Evolutionary conservation across 2,888 invertebrate genomes (phyloP), one percentile per base, ranked within the genome.

Genomic region (Furcula furcula): DNA sequence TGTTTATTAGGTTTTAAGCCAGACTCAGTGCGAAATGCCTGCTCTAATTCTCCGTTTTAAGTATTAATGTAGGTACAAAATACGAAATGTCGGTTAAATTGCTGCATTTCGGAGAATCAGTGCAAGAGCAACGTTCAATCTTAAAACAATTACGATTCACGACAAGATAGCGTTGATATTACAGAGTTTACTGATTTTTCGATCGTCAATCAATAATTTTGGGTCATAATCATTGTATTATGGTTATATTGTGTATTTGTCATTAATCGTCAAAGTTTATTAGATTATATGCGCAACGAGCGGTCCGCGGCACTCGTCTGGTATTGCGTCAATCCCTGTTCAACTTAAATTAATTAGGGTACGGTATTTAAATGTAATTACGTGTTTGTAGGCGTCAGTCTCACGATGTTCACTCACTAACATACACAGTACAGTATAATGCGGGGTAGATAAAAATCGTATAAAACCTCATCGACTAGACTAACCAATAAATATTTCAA

Each of bases 281-380:
- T n/a, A n/a, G n/a, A 18, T 18, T 18, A 18, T 18, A 7, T 18
- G 18, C n/a, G 18, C 4, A 18, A 21, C 20, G 15, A 19, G 10
- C 10, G 16, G 18, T 18, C 26, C 14, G 4, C 18, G 21, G 20
- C 46, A 41, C 57, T 15, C 52, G 73, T 66, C 83, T 74, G 75
- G 74, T 81, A 82, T 82, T 80, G 82, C 82, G 80, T 64, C 71
- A 60, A 65, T 74, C 79, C 81, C 78, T 72, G 70, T 59, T 61
- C 45, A 63, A 73, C 70, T 72, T 70, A 75, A 64, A 66, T 69
- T 68, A 68, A 69, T 68, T 63, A 71, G 68, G 65, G 66, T 65
- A 64, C 54, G 64, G 58, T 50, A 47, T 57, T 59, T 26, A n/a
- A 66, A 49, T 47, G 40, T 47, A 45, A 43, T 46, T 29, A 40